Conservation (phyloP, 1,140 invertebrate species). For the Trichonephila inaurata region DNA sequence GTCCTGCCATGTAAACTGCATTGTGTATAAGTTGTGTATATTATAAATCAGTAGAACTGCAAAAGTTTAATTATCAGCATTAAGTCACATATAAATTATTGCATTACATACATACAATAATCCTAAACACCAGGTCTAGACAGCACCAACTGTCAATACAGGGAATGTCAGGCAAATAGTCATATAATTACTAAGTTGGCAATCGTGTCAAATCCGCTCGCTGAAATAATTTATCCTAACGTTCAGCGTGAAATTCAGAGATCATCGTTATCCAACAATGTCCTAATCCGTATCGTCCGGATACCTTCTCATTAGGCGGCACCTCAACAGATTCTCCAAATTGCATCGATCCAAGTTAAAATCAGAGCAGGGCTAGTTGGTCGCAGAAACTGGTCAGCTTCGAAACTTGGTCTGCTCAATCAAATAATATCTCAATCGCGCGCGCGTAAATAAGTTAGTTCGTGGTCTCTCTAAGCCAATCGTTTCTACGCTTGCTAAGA, state of each 20-base stretch:
- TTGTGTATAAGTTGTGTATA: too few relatives aligned
- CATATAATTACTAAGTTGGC: slow-evolving; percentile 44
- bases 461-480: slow-evolving; percentile 21
- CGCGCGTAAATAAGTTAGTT: slow-evolving; percentile 50
- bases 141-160: slow-evolving; percentile 16
- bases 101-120: not conserved
- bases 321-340: slow-evolving; percentile 21
- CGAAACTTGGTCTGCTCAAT: slow-evolving; percentile 60
- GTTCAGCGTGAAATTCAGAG: slow-evolving; percentile 49
- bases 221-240: slow-evolving; percentile 49
- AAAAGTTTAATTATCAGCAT: too few relatives aligned
- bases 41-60: too few relatives aligned
- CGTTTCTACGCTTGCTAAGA: slow-evolving; percentile 40
- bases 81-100: too few relatives aligned
- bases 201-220: slow-evolving; percentile 44
- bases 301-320: slow-evolving; percentile 34
- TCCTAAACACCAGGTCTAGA: slow-evolving; percentile 2
- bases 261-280: slow-evolving; percentile 34
- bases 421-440: slow-evolving; percentile 60
- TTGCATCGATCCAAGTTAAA: slow-evolving; percentile 44
- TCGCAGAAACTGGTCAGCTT: slow-evolving; percentile 36
- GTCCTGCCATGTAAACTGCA: too few relatives aligned
- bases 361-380: slow-evolving; percentile 35
- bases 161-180: slow-evolving; percentile 18
- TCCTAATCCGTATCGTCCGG: slow-evolving; percentile 29